Conservation (phyloP, 2,113 vertebrate species). For the Grallaria varia region DNA sequence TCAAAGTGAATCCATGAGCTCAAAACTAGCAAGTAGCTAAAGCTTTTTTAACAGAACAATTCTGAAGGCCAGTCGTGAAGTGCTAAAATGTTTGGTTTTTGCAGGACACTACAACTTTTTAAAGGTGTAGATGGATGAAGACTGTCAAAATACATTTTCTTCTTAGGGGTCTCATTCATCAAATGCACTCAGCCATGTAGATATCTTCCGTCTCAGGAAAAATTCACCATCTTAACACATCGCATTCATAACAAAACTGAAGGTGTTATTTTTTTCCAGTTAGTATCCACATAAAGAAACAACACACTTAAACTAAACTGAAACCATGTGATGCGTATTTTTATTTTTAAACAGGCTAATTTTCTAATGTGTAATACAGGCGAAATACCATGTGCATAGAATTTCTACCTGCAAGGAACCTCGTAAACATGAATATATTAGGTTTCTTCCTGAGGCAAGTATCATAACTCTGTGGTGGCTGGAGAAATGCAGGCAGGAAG, state of each 20-base stretch:
- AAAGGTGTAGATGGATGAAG: not conserved
- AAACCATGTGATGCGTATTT: accelerated
- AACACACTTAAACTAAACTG: not conserved
- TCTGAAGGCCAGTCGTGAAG: not conserved
- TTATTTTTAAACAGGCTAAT: not conserved
- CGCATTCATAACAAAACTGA: accelerated
- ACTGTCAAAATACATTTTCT: not conserved
- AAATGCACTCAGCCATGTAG: not conserved
- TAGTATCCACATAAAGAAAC: not conserved
- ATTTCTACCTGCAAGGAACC: not conserved
- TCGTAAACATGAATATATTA: accelerated
- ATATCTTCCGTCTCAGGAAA: not conserved
- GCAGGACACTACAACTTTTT: not conserved
- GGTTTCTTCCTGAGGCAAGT: not conserved
- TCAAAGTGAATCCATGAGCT: not conserved
- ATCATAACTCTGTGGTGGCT: not conserved
- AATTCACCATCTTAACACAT: accelerated
- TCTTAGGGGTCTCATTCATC: not conserved
- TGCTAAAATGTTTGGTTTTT: not conserved
- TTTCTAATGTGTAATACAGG: not conserved
- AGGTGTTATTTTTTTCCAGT: not conserved
- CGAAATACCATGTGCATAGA: accelerated
- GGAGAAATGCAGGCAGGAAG: not conserved
- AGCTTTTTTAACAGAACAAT: not conserved
- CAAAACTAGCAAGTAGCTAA: not conserved